A percentile compares a stretch with the other conserved stretches of the same genome.
Conservation (phyloP, 1,140 invertebrate genomes). For the Cyclargus thomasi region DNA sequence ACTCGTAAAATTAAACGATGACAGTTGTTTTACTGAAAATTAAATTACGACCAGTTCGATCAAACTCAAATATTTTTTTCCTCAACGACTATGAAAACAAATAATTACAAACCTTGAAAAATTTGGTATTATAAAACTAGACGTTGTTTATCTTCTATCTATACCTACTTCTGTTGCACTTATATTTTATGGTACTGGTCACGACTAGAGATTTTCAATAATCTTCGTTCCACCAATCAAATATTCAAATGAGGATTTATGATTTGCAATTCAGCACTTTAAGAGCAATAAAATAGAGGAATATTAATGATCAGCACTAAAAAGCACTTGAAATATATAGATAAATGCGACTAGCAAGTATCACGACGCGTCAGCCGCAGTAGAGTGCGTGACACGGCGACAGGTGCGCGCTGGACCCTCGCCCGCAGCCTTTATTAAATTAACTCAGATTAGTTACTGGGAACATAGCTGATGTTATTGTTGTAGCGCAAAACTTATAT, state of each 20-base stretch:
- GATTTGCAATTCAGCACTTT: slow-evolving; percentile 4
- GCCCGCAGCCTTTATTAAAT: slow-evolving; percentile 30
- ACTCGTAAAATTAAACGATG: not conserved
- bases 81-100: too few relatives aligned
- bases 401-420: slow-evolving; percentile 42
- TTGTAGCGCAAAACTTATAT: too few relatives aligned
- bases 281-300: not conserved
- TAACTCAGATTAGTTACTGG: slow-evolving; percentile 14
- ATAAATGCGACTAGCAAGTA: slow-evolving; percentile 20
- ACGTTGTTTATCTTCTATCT: too few relatives aligned
- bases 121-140: too few relatives aligned
- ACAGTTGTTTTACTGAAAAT: not conserved
- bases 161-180: too few relatives aligned
- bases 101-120: too few relatives aligned
- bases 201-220: not conserved
- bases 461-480: not conserved
- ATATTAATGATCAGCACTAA: too few relatives aligned
- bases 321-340: not conserved
- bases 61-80: not conserved
- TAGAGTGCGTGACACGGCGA: slow-evolving; percentile 40
- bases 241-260: not conserved
- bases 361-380: slow-evolving; percentile 27
- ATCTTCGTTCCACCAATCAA: not conserved
- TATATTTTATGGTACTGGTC: too few relatives aligned
- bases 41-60: not conserved